Base-by-base conservation (phyloP, 1,140 invertebrate species). In the Trinorchestia longiramus region DNA sequence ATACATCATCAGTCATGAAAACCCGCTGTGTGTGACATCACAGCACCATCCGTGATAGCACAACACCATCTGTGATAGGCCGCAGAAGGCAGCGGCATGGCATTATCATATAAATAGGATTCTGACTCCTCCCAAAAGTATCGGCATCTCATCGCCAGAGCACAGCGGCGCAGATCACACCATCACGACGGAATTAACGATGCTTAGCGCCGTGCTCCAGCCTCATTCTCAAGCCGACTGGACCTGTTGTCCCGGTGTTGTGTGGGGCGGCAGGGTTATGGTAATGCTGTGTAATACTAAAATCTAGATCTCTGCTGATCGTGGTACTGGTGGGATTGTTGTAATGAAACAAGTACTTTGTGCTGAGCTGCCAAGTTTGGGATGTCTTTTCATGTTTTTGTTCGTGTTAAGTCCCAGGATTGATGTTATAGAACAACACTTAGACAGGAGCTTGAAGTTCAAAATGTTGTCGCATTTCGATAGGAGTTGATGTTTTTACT, bases 71-170 rank as follows among this genome's bases (percentile, higher is more conserved):
- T 77, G 62, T 77, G 62, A 77, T 77, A 77, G 62, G 62, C 15
- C 62, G 62, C 62, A 77, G 62, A 77, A 77, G 62, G 62, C 62
- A 36, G 62, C 62, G 62, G 62, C 62, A 77, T 77, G 62, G 11
- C 62, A 77, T 77, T 77, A 77, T 77, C 62, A 77, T 77, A 77
- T 77, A 77, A 77, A 77, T 77, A 77, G 62, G 62, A 77, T 77
- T 77, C 62, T 77, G 62, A 77, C 62, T 77, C 62, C 62, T 19
- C 62, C 62, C 62, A 77, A 77, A 77, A 77, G 62, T 77, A 77
- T 77, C 62, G 62, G 62, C 62, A 77, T 77, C 62, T 77, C 62
- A 77, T 77, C 62, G 62, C 62, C 15, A 15, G 62, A 77, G 62
- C 62, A 36, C 62, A 36, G 62, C 62, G 62, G 62, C 62, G 3